phyloP scores from a whole-genome alignment of 2,797 vertebrate genomes.

The Neopelma chrysocephalum region DNA sequence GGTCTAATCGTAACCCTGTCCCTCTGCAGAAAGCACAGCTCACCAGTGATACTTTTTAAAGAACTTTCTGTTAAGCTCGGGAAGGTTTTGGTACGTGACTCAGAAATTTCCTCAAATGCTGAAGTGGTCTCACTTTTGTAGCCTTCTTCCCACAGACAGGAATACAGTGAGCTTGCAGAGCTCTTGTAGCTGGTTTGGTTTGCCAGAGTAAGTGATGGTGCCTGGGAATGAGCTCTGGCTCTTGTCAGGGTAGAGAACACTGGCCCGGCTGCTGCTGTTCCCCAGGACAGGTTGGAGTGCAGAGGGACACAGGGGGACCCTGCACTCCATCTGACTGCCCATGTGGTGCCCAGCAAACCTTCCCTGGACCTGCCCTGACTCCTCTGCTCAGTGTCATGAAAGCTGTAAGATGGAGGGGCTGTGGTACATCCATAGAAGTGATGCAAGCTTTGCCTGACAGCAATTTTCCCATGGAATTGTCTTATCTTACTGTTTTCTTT shows the following conservation, averaged over 20 bases:
- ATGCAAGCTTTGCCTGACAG: not conserved
- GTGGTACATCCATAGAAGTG: rapidly evolving
- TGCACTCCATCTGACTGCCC: not conserved
- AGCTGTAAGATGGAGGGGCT: not conserved
- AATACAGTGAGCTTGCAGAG: not conserved
- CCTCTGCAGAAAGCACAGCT: not conserved
- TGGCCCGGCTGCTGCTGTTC: not conserved
- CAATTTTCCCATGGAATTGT: not conserved
- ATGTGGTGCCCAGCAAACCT: not conserved
- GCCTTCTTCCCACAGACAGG: not conserved
- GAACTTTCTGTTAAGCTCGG: not conserved
- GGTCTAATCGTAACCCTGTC: not conserved
- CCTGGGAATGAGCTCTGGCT: not conserved
- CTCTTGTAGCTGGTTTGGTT: not conserved
- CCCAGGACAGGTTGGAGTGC: rapidly evolving
- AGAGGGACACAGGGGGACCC: not conserved
- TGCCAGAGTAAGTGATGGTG: not conserved
- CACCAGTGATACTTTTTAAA: not conserved
- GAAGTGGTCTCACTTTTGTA: not conserved
- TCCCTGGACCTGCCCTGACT: not conserved
- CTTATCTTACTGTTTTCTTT: not conserved
- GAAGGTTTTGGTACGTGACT: not conserved
- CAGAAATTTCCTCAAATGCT: not conserved
- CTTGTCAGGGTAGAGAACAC: rapidly evolving
- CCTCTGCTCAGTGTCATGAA: not conserved